Evolutionary conservation across 2,113 vertebrate genomes (phyloP), one percentile per base, ranked within the genome.

Genomic region (Cynoglossus semilaevis): DNA sequence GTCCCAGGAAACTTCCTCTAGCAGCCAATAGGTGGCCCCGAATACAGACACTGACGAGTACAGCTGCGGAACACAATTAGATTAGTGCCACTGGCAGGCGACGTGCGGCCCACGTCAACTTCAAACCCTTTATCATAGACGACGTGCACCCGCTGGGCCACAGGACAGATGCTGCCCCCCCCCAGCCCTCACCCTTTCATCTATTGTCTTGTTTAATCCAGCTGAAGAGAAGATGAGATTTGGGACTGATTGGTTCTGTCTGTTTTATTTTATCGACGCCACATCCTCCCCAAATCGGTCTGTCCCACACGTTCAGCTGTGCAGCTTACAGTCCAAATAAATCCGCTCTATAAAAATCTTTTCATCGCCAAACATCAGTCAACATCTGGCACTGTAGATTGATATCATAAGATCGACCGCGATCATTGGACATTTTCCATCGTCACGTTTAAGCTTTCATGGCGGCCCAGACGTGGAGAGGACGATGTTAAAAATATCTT

Each of bases 211-310:
- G 43, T 75, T 70, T 72, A 58, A 73, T 74, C 71, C 76, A 82
- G 75, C 78, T 85, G 78, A 71, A 79, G 43, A 70, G 69, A 85
- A 76, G 68, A 88, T 85, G 75, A 85, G 80, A 84, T 83, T 81
- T 74, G 59, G 71, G 67, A 16, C 56, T 67, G 77, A 85, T 82
- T 76, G 81, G 62, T 82, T 83, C 62, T 69, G 63, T 75, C 57
- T 74, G 76, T 59, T 76, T 70, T 61, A n/a, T 64, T 43, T 17
- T 29, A 4, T 29, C 22, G 6, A 29, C 29, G 41, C 66, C 35
- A 14, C 41, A 38, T 37, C 81, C 54, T 56, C 29, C 35, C 37
- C 15, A 13, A 57, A 16, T 62, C 63, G n/a, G 51, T 65, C 46
- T 58, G 15, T 53, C 51, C 58, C 11, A 38, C 34, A 37, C 63